Evolutionary conservation across 2,888 invertebrate species (phyloP).

Genomic region (Alloscopus bannaensis): DNA sequence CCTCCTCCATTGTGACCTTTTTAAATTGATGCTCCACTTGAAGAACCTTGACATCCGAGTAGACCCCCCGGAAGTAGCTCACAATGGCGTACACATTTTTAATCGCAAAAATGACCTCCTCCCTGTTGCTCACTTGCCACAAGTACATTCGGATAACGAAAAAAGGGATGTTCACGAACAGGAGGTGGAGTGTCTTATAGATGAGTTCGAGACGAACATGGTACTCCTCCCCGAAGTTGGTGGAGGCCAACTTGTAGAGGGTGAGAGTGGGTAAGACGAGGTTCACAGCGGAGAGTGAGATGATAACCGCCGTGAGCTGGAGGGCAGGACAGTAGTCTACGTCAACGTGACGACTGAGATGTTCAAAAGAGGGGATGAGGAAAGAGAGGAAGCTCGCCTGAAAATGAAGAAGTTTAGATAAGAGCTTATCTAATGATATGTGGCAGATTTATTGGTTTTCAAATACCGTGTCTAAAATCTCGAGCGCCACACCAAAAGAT

Average conservation of each 20-base stretch:
- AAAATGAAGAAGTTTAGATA: conserved; percentile 5
- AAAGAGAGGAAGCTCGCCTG: conserved; percentile 56
- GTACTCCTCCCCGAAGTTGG: conserved; percentile 75
- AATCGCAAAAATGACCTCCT: conserved; percentile 78
- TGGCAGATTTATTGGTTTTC: background rate
- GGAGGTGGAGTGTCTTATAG: conserved; percentile 77
- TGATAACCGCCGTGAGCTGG: conserved; percentile 43
- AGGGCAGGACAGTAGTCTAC: too few species aligned
- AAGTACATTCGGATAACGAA: conserved; percentile 77
- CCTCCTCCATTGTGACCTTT: background rate
- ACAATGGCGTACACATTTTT: conserved; percentile 78
- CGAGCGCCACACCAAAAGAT: conserved; percentile 78
- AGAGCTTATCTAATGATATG: conserved; percentile 12
- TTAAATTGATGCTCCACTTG: background rate
- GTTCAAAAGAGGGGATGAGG: conserved; percentile 34
- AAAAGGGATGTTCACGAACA: conserved; percentile 78
- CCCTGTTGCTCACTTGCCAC: conserved; percentile 76
- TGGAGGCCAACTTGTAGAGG: conserved; percentile 77
- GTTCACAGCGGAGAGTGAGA: conserved; percentile 77
- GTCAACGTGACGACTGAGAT: background rate
- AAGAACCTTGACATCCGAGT: conserved; percentile 74
- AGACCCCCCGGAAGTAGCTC: conserved; percentile 75
- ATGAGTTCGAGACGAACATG: conserved; percentile 70
- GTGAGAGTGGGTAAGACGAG: conserved; percentile 78
- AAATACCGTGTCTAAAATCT: conserved; percentile 78